Evolutionary conservation across 2,113 vertebrate species (phyloP).

Genomic region (Passer montanus): DNA sequence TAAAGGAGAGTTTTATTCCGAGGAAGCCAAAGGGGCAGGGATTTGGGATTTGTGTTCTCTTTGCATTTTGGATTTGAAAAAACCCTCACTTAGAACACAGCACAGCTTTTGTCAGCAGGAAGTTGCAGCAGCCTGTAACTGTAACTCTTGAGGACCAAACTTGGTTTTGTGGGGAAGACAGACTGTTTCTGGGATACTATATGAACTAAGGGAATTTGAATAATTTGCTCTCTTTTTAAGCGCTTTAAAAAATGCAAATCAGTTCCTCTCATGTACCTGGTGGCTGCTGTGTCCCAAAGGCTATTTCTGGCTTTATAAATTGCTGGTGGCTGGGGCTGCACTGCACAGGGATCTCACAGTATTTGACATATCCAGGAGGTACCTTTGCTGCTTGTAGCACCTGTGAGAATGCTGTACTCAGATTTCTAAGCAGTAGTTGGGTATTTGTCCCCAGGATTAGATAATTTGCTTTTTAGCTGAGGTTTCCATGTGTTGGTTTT

Average conservation of each 20-base stretch:
- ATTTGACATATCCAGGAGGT: background rate
- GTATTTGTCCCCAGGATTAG: background rate
- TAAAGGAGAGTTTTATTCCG: background rate
- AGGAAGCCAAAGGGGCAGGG: background rate
- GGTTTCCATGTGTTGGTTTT: background rate
- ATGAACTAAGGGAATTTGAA: background rate
- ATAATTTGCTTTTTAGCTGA: background rate
- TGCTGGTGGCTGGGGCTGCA: background rate
- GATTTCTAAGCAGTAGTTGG: background rate
- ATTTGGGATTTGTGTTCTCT: background rate
- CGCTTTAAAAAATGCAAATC: background rate
- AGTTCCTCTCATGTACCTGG: background rate
- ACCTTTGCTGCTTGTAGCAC: background rate
- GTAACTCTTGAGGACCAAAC: background rate
- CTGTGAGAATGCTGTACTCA: background rate
- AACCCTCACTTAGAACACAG: rapidly evolving
- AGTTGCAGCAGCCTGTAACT: background rate
- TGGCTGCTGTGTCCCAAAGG: background rate
- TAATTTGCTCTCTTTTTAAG: background rate
- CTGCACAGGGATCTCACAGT: background rate
- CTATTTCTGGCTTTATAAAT: background rate
- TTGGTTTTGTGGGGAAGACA: background rate
- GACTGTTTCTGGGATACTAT: background rate
- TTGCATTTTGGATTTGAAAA: background rate
- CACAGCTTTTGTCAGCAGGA: background rate